phyloP scores from a whole-genome alignment of 2,113 vertebrate species.

The Plestiodon gilberti region DNA sequence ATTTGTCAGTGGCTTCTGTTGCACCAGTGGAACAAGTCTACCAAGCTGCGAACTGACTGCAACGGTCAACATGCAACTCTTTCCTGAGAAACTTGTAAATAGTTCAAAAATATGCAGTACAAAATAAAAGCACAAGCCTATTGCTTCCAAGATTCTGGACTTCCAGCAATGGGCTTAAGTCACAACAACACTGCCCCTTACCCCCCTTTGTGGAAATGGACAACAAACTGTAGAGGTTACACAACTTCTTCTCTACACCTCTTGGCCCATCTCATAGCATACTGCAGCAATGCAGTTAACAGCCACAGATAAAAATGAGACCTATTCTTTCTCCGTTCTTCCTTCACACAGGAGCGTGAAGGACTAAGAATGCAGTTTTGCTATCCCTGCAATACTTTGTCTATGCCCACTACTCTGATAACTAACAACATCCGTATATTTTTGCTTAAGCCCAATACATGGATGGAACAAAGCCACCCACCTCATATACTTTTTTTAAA shows the following conservation, averaged over 20 bases:
- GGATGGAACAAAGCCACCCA: constrained; percentile 63
- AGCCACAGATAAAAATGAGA: background rate
- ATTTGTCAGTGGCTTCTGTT: background rate
- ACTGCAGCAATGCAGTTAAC: background rate
- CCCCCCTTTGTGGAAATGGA: constrained; percentile 1
- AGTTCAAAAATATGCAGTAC: constrained; percentile 39
- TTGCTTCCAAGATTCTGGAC: constrained; percentile 41
- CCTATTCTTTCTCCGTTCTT: background rate
- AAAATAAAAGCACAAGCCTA: background rate
- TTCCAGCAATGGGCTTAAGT: background rate
- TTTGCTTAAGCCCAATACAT: constrained; percentile 59
- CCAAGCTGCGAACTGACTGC: background rate
- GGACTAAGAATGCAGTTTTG: background rate
- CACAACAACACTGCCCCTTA: background rate
- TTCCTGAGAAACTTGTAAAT: background rate
- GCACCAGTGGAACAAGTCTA: background rate
- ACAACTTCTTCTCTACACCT: background rate
- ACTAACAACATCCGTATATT: constrained; percentile 46
- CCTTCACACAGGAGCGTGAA: background rate
- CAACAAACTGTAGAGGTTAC: background rate
- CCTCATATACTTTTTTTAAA: constrained; percentile 30
- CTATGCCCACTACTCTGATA: constrained; percentile 26
- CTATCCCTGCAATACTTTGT: background rate
- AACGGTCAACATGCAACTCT: background rate
- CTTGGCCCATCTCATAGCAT: background rate